Evolutionary conservation across 2,797 vertebrate species (phyloP).

Genomic region (Coreius guichenoti): DNA sequence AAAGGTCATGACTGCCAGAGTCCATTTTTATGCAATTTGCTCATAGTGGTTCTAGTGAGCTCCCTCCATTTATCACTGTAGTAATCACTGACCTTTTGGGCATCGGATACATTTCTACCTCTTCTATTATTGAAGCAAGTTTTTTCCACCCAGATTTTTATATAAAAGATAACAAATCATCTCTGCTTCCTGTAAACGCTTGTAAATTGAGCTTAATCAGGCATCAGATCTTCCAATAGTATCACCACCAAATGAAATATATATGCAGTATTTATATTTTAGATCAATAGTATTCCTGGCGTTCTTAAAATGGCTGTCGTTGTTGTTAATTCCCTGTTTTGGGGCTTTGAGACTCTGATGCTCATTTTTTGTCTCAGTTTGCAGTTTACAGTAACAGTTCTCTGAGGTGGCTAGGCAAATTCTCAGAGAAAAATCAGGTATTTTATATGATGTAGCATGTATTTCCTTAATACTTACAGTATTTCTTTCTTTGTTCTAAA

Average conservation of each 20-base stretch:
- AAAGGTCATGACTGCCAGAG: conserved; percentile 21
- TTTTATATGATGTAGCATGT: neutral
- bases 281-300: neutral
- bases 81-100: conserved; percentile 17
- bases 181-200: neutral
- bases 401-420: neutral
- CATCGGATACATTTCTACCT: neutral
- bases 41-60: neutral
- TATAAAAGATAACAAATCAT: neutral
- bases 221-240: neutral
- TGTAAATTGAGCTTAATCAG: neutral
- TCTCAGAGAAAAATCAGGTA: neutral
- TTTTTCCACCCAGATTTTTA: too few relatives aligned
- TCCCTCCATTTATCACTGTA: conserved; percentile 10
- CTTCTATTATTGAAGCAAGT: neutral
- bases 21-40: conserved; percentile 32
- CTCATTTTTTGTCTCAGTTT: neutral
- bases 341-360: neutral
- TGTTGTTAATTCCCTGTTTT: neutral
- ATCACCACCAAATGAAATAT: neutral
- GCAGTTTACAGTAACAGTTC: neutral
- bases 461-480: neutral
- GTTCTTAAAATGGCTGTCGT: neutral
- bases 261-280: neutral
- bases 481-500: neutral